These are phyloP conservation scores for Agonopterix alstromeriana DNA, from an alignment of 2,888 invertebrate species.

Conservation along the genomic window DNA sequence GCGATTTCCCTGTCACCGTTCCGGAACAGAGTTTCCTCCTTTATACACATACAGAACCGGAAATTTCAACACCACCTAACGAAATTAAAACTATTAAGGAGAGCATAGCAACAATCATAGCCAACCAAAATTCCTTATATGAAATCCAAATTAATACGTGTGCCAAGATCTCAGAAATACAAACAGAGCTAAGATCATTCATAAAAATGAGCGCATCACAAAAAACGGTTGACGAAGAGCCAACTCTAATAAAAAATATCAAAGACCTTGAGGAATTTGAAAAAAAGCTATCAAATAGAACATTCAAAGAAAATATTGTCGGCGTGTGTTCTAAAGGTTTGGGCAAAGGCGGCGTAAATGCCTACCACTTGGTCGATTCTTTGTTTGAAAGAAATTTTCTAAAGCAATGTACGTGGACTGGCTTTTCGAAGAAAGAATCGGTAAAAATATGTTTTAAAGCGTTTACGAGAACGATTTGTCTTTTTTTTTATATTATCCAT, in stretches of 20 bases:
- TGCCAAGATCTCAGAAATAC: slow-evolving; percentile 4
- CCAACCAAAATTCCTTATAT: slow-evolving; percentile 4
- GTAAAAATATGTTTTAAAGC: no score
- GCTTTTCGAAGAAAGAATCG: no score
- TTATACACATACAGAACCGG: slow-evolving; percentile 2
- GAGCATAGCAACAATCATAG: slow-evolving; percentile 2
- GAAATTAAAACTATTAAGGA: neutral
- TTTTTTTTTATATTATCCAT: no score
- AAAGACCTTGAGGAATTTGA: slow-evolving; percentile 2
- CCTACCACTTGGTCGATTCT: slow-evolving; percentile 1
- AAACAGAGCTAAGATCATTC: slow-evolving; percentile 6
- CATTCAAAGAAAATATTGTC: neutral
- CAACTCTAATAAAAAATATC: slow-evolving; percentile 1
- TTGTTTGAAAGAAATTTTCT: neutral
- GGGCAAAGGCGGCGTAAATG: slow-evolving; percentile 1
- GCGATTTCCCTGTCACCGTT: neutral
- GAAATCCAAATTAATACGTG: slow-evolving; percentile 4
- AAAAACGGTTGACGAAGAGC: neutral
- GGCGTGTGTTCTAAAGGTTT: slow-evolving; percentile 1
- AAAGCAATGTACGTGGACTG: neutral
- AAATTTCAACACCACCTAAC: slow-evolving; percentile 4
- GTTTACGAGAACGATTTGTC: no score
- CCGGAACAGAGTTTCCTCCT: slow-evolving; percentile 4
- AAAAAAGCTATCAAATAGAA: slow-evolving; percentile 1
- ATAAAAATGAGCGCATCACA: neutral